A percentile compares a stretch with the other conserved stretches of the same genome.
Conservation (phyloP, 2,888 invertebrate genomes). For the Tinea trinotella region DNA sequence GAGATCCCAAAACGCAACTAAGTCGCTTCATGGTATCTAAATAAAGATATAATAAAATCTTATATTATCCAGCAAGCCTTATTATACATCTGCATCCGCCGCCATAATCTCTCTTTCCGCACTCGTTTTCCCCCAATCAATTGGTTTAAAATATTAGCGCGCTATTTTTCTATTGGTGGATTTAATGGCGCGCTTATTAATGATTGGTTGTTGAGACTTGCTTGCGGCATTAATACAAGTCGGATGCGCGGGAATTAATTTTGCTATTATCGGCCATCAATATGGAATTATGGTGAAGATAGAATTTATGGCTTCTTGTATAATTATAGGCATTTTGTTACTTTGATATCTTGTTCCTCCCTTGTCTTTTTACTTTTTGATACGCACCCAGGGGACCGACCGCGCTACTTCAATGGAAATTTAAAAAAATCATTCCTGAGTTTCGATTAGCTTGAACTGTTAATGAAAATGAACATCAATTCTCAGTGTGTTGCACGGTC, state of each 20-base stretch:
- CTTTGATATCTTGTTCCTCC: no score
- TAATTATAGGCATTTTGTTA: neutral
- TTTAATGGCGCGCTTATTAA: constrained; percentile 3
- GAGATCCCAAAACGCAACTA: no score
- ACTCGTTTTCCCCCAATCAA: constrained; percentile 19
- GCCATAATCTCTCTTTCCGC: neutral
- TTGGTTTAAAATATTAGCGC: constrained; percentile 26
- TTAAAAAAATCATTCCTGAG: no score
- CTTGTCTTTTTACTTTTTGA: no score
- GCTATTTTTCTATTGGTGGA: constrained; percentile 28
- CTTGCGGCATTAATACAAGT: constrained; percentile 26
- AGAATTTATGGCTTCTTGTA: neutral
- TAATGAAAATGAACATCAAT: no score
- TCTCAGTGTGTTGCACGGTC: no score
- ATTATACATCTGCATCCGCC: constrained; percentile 30
- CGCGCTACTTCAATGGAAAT: no score
- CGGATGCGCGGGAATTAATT: constrained; percentile 28
- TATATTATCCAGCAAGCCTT: neutral
- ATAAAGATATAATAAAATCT: no score
- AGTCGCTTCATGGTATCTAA: no score
- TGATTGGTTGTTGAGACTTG: neutral
- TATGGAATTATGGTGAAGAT: neutral
- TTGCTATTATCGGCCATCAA: constrained; percentile 23
- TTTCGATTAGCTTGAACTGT: no score
- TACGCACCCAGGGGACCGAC: no score